Conservation (phyloP, 2,113 vertebrate species). For the Oryzias melastigma region DNA sequence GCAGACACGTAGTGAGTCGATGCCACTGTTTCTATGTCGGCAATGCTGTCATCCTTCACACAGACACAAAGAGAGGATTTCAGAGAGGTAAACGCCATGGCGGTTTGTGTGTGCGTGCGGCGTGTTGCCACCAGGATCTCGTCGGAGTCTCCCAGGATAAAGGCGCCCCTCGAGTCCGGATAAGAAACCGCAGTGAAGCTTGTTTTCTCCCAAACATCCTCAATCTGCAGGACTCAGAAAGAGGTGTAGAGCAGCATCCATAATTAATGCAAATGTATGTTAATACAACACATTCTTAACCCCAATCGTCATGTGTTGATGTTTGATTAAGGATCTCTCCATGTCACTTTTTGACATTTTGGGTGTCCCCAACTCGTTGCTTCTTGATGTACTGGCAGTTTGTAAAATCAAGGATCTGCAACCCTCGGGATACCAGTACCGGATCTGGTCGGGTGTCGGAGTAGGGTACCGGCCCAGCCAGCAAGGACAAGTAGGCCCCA, state of each 20-base stretch:
- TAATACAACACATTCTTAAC: no score
- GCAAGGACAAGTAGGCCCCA: no score
- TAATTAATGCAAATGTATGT: no score
- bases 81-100: background rate
- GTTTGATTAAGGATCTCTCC: no score
- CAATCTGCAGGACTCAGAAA: conserved; percentile 64
- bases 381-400: no score
- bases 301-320: no score
- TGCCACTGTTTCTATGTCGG: conserved; percentile 79
- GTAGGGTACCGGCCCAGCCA: no score
- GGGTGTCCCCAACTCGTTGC: no score
- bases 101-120: background rate
- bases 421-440: no score
- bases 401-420: no score
- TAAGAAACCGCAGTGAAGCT: conserved; percentile 80
- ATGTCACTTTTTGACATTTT: no score
- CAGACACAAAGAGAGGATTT: conserved; percentile 2
- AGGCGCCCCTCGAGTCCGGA: conserved; percentile 79
- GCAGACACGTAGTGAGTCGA: conserved; percentile 81
- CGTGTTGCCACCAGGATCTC: conserved; percentile 79
- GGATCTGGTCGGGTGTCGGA: no score
- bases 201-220: conserved; percentile 81
- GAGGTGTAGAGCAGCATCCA: background rate
- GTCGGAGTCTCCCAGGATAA: conserved; percentile 84
- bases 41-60: conserved; percentile 81